Evolutionary conservation across 2,797 vertebrate species (phyloP).

Genomic region (Neosalanx taihuensis): DNA sequence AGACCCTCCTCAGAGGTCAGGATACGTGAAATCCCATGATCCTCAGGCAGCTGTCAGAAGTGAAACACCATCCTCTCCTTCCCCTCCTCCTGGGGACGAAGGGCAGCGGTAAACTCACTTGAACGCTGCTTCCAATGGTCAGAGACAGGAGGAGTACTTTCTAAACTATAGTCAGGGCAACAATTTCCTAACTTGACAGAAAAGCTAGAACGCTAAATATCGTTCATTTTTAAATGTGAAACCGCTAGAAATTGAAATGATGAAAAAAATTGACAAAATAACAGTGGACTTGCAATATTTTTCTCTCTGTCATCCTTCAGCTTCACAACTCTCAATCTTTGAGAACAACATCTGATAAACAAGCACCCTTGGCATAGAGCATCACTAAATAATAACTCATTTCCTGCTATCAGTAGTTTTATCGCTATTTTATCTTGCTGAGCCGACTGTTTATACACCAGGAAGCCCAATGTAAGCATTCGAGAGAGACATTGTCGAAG

Average conservation of each 20-base stretch:
- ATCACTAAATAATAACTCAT: slow-evolving; percentile 57
- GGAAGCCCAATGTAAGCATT: slow-evolving; percentile 57
- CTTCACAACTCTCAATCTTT: not conserved
- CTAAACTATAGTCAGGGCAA: not conserved
- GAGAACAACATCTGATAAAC: slow-evolving; percentile 10
- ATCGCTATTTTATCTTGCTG: slow-evolving; percentile 50
- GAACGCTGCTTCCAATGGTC: not conserved
- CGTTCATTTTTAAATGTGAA: too few relatives aligned
- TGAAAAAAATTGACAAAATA: not conserved
- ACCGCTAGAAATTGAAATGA: not conserved
- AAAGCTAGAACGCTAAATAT: too few relatives aligned
- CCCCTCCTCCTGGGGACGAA: not conserved
- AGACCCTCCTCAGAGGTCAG: slow-evolving; percentile 68
- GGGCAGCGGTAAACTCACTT: not conserved
- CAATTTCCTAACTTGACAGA: too few relatives aligned
- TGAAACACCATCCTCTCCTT: slow-evolving; percentile 40
- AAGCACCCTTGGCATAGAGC: slow-evolving; percentile 31
- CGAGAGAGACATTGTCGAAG: slow-evolving; percentile 22
- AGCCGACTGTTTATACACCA: slow-evolving; percentile 51
- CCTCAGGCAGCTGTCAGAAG: slow-evolving; percentile 46
- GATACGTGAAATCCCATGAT: slow-evolving; percentile 63
- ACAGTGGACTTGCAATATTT: not conserved
- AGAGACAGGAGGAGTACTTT: not conserved
- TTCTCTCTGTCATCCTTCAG: not conserved
- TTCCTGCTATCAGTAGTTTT: slow-evolving; percentile 31